Evolutionary conservation across 2,113 vertebrate species (phyloP).

Genomic region (Thomomys bottae): DNA sequence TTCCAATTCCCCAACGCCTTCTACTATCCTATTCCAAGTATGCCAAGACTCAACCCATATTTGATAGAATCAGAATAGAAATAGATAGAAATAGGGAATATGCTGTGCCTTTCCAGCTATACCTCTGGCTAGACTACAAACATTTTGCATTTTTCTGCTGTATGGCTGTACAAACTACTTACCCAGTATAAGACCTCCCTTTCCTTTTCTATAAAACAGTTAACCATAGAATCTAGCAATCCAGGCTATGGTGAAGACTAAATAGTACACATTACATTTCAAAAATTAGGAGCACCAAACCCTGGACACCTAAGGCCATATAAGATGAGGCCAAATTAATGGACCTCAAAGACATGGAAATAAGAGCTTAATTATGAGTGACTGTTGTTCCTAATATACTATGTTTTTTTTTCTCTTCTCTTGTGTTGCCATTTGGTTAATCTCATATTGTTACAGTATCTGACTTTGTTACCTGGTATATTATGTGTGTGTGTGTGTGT

Average conservation of each 20-base stretch:
- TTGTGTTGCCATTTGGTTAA: no score
- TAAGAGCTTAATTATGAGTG: no score
- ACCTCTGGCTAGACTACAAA: background rate
- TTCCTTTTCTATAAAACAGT: conserved; percentile 30
- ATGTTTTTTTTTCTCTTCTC: no score
- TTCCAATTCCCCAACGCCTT: conserved; percentile 19
- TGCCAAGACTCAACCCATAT: background rate
- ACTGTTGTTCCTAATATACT: no score
- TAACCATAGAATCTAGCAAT: background rate
- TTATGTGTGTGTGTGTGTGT: no score
- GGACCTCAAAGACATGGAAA: no score
- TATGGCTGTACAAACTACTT: background rate
- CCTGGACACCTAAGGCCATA: no score
- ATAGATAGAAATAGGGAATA: background rate
- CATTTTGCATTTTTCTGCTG: background rate
- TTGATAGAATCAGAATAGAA: background rate
- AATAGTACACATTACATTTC: background rate
- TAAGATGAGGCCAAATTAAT: no score
- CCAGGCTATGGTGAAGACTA: background rate
- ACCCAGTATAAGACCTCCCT: background rate
- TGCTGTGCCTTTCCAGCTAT: background rate
- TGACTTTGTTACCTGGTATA: no score
- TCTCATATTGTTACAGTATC: no score
- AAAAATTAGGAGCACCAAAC: background rate
- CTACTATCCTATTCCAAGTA: background rate